These are phyloP conservation scores for Ichneumon xanthorius DNA, from an alignment of 2,888 invertebrate genomes.

Conservation along the genomic window DNA sequence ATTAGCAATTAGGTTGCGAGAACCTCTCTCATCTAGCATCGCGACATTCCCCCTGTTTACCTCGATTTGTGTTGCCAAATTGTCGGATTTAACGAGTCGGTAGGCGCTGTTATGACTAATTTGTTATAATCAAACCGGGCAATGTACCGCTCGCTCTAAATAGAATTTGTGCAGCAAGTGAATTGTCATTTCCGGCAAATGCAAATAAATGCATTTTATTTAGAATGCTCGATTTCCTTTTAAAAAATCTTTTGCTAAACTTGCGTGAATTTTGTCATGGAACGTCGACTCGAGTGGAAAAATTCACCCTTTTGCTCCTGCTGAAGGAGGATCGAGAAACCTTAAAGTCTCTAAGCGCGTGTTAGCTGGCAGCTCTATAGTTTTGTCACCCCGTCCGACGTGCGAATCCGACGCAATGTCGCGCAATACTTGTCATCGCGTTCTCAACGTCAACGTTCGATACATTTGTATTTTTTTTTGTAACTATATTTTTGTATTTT, in stretches of 20 bases:
- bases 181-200: too few relatives aligned
- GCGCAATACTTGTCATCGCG: not conserved
- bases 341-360: slow-evolving; percentile 14
- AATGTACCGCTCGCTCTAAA: too few relatives aligned
- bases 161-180: too few relatives aligned
- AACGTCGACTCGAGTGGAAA: too few relatives aligned
- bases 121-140: too few relatives aligned
- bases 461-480: too few relatives aligned
- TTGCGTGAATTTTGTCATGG: too few relatives aligned
- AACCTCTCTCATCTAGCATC: slow-evolving; percentile 3
- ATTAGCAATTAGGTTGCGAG: not conserved
- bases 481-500: too few relatives aligned
- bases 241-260: too few relatives aligned
- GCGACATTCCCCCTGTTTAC: slow-evolving; percentile 3
- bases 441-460: not conserved
- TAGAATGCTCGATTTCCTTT: too few relatives aligned
- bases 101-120: not conserved
- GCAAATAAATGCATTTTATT: too few relatives aligned
- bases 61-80: not conserved
- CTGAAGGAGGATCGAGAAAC: not conserved
- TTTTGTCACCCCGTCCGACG: not conserved
- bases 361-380: not conserved
- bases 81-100: not conserved
- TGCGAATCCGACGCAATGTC: not conserved
- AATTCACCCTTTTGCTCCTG: not conserved